Evolutionary conservation across 2,888 invertebrate species (phyloP).

Genomic region (Eupithecia inturbata): DNA sequence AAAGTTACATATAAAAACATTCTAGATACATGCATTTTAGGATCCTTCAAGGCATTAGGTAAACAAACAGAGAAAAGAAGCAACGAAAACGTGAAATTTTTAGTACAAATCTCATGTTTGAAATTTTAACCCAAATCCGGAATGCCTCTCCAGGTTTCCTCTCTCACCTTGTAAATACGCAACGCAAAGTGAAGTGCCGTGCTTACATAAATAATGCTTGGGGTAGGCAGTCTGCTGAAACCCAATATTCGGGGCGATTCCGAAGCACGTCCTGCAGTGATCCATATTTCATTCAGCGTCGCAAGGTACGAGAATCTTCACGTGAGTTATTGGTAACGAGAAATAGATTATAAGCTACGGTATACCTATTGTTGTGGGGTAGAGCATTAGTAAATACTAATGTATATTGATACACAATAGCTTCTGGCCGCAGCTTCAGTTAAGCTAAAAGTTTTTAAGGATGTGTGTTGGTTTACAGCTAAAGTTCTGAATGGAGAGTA

Average conservation of each 20-base stretch:
- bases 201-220: slow-evolving; percentile 58
- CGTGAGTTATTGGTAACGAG: slow-evolving; percentile 11
- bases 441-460: background rate
- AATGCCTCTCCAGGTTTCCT: background rate
- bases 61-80: background rate
- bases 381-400: background rate
- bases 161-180: slow-evolving; percentile 25
- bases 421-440: background rate
- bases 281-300: slow-evolving; percentile 63
- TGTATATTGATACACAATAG: background rate
- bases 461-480: background rate
- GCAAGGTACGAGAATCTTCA: slow-evolving; percentile 50
- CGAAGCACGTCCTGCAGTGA: slow-evolving; percentile 56
- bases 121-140: background rate
- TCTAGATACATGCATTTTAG: background rate
- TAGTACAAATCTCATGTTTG: background rate
- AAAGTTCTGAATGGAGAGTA: background rate
- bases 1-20: too few species aligned
- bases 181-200: slow-evolving; percentile 24
- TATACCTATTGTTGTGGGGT: background rate
- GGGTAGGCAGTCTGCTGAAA: slow-evolving; percentile 62
- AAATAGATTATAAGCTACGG: slow-evolving; percentile 16
- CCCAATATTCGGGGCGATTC: slow-evolving; percentile 64
- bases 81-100: background rate
- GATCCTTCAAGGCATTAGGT: background rate